Conservation (phyloP, 2,113 vertebrate genomes). For the Epinephelus moara region DNA sequence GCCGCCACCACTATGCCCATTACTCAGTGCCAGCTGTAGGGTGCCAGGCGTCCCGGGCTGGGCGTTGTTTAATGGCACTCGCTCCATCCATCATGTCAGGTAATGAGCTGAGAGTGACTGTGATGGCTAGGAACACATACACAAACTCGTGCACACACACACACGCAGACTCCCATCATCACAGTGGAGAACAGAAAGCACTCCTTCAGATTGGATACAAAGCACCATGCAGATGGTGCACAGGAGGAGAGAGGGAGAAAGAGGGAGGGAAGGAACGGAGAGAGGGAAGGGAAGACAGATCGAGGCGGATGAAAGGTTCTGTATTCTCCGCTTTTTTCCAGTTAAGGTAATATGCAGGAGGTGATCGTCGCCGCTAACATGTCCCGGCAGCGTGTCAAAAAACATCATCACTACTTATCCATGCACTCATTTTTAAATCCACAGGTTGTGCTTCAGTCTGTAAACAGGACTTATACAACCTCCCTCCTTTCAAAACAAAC, state of each 20-base stretch:
- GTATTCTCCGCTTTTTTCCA: constrained; percentile 34
- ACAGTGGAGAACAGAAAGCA: constrained; percentile 49
- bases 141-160: constrained; percentile 24
- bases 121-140: constrained; percentile 55
- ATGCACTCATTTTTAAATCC: constrained; percentile 19
- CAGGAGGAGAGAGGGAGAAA: constrained; percentile 70
- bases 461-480: constrained; percentile 19
- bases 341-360: neutral
- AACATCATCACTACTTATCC: constrained; percentile 35
- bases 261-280: constrained; percentile 47
- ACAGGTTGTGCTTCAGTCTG: constrained; percentile 47
- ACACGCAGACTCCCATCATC: constrained; percentile 27
- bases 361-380: constrained; percentile 9
- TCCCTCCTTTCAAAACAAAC: constrained; percentile 38
- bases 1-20: constrained; percentile 62
- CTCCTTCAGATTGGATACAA: constrained; percentile 69
- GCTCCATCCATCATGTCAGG: constrained; percentile 83
- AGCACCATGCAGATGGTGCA: constrained; percentile 77
- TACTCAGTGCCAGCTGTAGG: constrained; percentile 79
- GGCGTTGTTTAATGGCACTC: constrained; percentile 80
- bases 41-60: constrained; percentile 74
- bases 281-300: constrained; percentile 50
- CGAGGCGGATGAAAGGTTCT: constrained; percentile 32
- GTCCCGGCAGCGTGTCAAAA: constrained; percentile 19
- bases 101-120: constrained; percentile 83